Percentiles rank a stretch among this genome's conserved stretches.
These are phyloP conservation scores for Propithecus deckenii DNA, from an alignment of 2,797 vertebrate species.

Conservation along the genomic window DNA sequence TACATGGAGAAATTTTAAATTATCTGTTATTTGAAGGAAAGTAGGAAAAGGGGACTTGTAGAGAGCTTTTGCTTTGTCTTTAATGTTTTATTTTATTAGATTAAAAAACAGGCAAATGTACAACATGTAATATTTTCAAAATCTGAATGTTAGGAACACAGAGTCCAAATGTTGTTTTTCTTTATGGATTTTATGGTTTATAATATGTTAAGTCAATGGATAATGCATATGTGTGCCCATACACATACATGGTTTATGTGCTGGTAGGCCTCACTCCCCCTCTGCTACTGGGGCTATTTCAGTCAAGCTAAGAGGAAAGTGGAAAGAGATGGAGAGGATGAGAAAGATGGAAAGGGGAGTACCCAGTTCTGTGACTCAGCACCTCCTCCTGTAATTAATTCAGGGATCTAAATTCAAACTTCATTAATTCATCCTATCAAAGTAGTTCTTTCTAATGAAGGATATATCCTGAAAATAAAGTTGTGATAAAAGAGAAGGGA, in stretches of 20 bases:
- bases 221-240: neutral
- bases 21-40: neutral
- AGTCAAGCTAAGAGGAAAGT: neutral
- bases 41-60: neutral
- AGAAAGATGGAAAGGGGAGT: neutral
- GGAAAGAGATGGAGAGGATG: neutral
- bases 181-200: neutral
- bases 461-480: slow-evolving; percentile 23
- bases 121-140: neutral
- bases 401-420: neutral
- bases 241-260: neutral
- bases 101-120: neutral
- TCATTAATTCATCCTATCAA: slow-evolving; percentile 22
- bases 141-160: neutral
- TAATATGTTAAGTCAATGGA: neutral
- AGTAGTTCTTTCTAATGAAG: slow-evolving; percentile 41
- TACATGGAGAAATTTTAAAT: neutral
- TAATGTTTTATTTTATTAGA: neutral
- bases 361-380: neutral
- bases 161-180: neutral
- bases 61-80: neutral
- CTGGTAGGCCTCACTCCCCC: fast-evolving
- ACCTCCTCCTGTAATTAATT: neutral
- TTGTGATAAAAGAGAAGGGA: neutral
- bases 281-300: neutral